Evolutionary conservation across 2,888 invertebrate species (phyloP).

Genomic region (Tinea pellionella): DNA sequence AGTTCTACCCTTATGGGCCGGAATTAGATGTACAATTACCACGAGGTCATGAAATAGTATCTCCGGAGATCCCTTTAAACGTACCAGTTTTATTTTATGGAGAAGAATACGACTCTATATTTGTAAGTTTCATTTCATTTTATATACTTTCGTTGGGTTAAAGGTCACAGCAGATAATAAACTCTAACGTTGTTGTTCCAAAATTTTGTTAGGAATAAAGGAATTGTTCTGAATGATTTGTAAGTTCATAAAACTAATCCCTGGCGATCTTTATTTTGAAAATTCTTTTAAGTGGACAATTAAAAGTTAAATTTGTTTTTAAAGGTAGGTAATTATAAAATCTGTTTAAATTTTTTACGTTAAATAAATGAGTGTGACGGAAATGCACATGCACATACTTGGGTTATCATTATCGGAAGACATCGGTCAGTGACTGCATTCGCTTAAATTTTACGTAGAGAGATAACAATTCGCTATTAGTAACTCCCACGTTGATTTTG

Average conservation of each 20-base stretch:
- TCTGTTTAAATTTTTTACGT: too few species aligned
- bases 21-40: conserved; percentile 67
- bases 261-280: too few species aligned
- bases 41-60: conserved; percentile 71
- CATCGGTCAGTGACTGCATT: conserved; percentile 36
- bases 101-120: conserved; percentile 78
- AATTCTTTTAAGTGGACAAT: too few species aligned
- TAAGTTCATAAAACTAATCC: too few species aligned
- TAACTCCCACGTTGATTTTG: background rate
- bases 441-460: background rate
- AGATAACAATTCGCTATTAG: background rate
- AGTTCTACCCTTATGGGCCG: conserved; percentile 72
- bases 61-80: conserved; percentile 72
- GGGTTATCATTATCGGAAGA: conserved; percentile 21
- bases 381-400: conserved; percentile 16
- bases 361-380: conserved; percentile 11
- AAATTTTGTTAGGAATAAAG: background rate
- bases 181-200: background rate
- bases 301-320: too few species aligned
- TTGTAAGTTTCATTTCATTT: conserved; percentile 74
- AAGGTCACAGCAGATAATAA: background rate
- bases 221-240: too few species aligned
- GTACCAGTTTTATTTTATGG: conserved; percentile 86
- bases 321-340: too few species aligned
- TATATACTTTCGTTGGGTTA: background rate